phyloP scores from a whole-genome alignment of 2,113 vertebrate genomes.

The Phrynosoma platyrhinos region DNA sequence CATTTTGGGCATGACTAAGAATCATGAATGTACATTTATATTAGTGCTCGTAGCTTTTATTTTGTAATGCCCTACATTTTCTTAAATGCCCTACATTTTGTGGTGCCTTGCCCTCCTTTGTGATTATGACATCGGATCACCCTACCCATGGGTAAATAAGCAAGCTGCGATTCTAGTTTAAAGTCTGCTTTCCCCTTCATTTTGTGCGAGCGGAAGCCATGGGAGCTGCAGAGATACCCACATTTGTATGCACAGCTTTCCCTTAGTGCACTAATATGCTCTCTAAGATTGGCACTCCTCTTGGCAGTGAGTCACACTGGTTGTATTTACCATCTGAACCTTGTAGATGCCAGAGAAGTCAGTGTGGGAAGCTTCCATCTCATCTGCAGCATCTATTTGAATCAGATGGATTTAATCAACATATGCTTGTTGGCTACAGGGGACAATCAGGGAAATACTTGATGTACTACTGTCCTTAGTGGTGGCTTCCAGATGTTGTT shows the following conservation, averaged over 20 bases:
- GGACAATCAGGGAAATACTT: neutral
- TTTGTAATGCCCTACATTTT: too few relatives aligned
- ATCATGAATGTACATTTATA: too few relatives aligned
- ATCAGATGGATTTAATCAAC: neutral
- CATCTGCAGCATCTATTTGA: fast-evolving
- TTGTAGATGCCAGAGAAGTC: neutral
- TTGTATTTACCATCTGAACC: neutral
- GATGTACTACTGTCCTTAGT: neutral
- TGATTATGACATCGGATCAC: too few relatives aligned
- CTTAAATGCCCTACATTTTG: too few relatives aligned
- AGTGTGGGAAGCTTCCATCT: neutral
- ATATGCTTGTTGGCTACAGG: fast-evolving
- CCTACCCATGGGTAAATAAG: neutral
- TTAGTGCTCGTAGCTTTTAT: too few relatives aligned
- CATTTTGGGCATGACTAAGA: too few relatives aligned
- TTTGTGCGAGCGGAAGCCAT: neutral
- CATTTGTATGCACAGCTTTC: neutral
- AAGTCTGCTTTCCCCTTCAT: neutral
- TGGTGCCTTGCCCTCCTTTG: too few relatives aligned
- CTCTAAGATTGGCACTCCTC: conserved; percentile 11
- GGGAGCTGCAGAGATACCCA: neutral
- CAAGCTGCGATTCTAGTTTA: neutral
- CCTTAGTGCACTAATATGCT: neutral
- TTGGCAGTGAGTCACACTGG: neutral
- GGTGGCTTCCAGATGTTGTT: too few relatives aligned